phyloP scores from a whole-genome alignment of 2,797 vertebrate species.

The Cheirogaleus major region DNA sequence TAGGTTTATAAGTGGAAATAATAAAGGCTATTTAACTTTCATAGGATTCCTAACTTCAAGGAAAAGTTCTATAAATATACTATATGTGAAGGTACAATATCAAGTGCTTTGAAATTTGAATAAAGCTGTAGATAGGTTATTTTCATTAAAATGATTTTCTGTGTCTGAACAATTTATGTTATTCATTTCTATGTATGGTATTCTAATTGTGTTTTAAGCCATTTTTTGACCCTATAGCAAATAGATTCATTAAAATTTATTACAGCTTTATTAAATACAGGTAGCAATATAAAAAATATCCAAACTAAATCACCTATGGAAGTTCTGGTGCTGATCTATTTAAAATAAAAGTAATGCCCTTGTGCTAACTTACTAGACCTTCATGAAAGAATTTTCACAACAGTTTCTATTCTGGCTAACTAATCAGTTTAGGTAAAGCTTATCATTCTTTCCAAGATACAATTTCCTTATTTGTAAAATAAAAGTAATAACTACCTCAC shows the following conservation, averaged over 20 bases:
- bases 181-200: conserved; percentile 59
- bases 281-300: conserved; percentile 56
- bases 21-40: conserved; percentile 33
- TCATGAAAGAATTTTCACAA: conserved; percentile 33
- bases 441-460: neutral
- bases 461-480: neutral
- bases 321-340: conserved; percentile 24
- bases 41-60: conserved; percentile 35
- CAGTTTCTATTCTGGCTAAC: neutral
- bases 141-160: conserved; percentile 59
- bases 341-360: conserved; percentile 44
- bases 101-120: conserved; percentile 60
- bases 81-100: neutral
- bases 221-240: conserved; percentile 46
- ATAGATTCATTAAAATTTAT: conserved; percentile 71
- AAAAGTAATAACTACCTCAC: neutral
- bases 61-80: conserved; percentile 37
- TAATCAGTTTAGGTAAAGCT: neutral
- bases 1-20: conserved; percentile 19
- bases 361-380: conserved; percentile 26
- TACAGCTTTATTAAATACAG: conserved; percentile 52
- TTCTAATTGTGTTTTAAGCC: conserved; percentile 65
- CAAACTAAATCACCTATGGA: conserved; percentile 25
- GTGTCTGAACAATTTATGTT: conserved; percentile 37
- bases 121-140: conserved; percentile 29